phyloP scores from a whole-genome alignment of 2,797 vertebrate genomes.

The Thamnophis elegans region DNA sequence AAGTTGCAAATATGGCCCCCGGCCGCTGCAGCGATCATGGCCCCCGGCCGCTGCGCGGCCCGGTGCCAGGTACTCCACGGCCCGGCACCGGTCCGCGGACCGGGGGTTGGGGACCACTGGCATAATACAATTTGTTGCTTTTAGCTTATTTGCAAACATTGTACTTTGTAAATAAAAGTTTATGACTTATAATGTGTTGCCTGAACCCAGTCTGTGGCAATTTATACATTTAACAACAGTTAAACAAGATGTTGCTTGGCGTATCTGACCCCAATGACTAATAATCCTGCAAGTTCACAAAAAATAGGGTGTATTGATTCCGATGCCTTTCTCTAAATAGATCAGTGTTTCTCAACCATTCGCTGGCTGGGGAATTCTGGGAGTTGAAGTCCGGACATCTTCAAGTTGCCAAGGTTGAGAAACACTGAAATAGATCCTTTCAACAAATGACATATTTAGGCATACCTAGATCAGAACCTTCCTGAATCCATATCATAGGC shows the following conservation, averaged over 20 bases:
- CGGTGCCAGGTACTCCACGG: too few relatives aligned
- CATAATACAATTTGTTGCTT: neutral
- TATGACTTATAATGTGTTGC: neutral
- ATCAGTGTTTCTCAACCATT: too few relatives aligned
- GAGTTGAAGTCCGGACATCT: too few relatives aligned
- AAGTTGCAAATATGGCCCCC: too few relatives aligned
- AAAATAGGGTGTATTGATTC: neutral
- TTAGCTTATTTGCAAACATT: neutral
- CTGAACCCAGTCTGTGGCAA: neutral
- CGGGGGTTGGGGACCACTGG: too few relatives aligned
- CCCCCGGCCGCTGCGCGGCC: too few relatives aligned
- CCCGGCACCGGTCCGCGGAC: too few relatives aligned
- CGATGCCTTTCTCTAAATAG: neutral
- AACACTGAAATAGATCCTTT: too few relatives aligned
- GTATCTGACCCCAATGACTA: neutral
- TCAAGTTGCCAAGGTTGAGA: too few relatives aligned
- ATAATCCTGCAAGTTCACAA: neutral
- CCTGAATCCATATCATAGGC: neutral
- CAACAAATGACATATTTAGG: neutral
- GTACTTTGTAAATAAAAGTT: neutral
- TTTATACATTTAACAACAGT: neutral
- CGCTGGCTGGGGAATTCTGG: too few relatives aligned
- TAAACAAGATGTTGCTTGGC: neutral
- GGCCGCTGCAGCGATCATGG: too few relatives aligned
- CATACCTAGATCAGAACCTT: neutral